These are phyloP conservation scores for Aethes cnicana DNA, from an alignment of 2,888 invertebrate species.

Conservation along the genomic window DNA sequence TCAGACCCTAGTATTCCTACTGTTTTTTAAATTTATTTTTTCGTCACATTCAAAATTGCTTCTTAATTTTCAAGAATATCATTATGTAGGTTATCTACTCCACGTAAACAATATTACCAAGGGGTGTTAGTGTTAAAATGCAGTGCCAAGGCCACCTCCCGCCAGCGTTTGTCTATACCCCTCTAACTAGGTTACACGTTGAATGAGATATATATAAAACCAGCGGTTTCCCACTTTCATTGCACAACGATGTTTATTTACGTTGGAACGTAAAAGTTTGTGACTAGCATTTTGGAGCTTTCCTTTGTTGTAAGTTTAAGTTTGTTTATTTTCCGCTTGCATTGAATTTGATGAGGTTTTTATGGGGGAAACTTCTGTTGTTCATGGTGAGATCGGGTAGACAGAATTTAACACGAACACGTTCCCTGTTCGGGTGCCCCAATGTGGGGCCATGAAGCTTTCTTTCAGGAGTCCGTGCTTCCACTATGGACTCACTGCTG, in stretches of 20 bases:
- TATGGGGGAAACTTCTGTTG: background rate
- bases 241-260: constrained; percentile 48
- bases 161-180: constrained; percentile 34
- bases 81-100: no score
- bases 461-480: no score
- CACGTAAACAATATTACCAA: no score
- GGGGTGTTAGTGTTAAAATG: constrained; percentile 16
- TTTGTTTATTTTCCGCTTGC: background rate
- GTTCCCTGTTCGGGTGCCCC: no score
- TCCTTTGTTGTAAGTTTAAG: constrained; percentile 34
- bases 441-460: no score
- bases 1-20: no score
- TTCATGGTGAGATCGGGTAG: no score
- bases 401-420: no score
- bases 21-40: no score
- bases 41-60: no score
- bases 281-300: constrained; percentile 17
- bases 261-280: constrained; percentile 17
- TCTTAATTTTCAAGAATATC: no score
- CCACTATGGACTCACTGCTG: no score
- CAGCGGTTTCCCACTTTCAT: constrained; percentile 52
- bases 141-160: constrained; percentile 54
- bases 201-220: constrained; percentile 61
- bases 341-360: background rate
- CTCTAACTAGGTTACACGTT: constrained; percentile 49